Base-by-base conservation (phyloP, 1,140 invertebrate genomes). In the Drosophila trapezifrons region DNA sequence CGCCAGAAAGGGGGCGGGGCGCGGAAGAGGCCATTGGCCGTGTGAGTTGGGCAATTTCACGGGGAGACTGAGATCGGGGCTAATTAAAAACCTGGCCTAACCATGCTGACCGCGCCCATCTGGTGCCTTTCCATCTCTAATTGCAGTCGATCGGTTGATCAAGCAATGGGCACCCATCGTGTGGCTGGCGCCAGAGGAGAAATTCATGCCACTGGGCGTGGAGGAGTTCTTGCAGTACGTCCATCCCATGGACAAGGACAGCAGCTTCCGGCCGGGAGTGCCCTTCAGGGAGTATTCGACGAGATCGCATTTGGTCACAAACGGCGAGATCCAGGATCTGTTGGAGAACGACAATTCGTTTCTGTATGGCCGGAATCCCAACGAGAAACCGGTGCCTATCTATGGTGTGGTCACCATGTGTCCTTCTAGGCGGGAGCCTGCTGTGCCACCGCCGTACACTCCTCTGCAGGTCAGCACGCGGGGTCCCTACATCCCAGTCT, bases 101-200 rank as follows among this genome's bases (percentile, higher is more conserved):
- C 32, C 25, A 25, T 47, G 35, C 59, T 60, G 70, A 81, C 45
- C 62, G 45, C 25, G 40, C 42, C 45, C 64, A 71, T 56, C 45
- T 76, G 43, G 35, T 35, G 49, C 37, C 35, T 60, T 64, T 66
- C 43, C 58, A 70, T 52, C 52, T 67, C 56, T 52, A 52, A 43
- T 77, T 74, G 37, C 81, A 94, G 94, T 94, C 55, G 93, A 92
- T 75, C 87, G 78, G 45, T 66, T 94, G 17, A 92, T 94, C 54
- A 92, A 83, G 58, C 92, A 93, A 83, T 95, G 94, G 94, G 93
- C 95, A 3, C 95, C 95, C 6, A 86, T 95, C n/a, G 93, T 95
- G 25, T 95, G 94, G 94, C 90, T 95, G 32, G 93, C 94, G 49
- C 94, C 94, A 8, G 93, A 93, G 51, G 95, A 95, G 90, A 93